Base-by-base conservation (phyloP, 1,140 invertebrate genomes). In the Drosophila sechellia region DNA sequence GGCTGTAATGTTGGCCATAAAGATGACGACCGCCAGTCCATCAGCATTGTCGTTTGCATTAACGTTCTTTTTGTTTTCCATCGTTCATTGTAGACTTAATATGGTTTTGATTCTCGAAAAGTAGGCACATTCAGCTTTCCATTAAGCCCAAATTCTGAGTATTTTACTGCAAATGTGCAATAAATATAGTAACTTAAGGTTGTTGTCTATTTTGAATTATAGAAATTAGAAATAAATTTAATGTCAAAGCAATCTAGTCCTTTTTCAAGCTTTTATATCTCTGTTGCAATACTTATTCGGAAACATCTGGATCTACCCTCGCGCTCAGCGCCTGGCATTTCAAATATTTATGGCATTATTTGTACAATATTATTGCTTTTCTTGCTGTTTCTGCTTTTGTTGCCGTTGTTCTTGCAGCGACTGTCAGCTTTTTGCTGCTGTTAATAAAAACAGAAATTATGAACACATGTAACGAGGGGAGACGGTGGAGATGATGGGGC, bases 371-470 rank as follows among this genome's bases (percentile, higher is more conserved):
- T 79, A 79, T 79, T 81, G 58, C 79, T 42, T 63, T 61, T 31
- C 42, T 57, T 43, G 53, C 56, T 27, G 34, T 55, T 42, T 55
- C 15, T 48, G 52, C 10, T 40, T 15, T 31, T 55, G 52, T 61
- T 70, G 43, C 17, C n/a, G 25, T 43, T 60, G 42, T 48, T 55
- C 39, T 34, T n/a, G 35, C 37, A 42, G 69, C 71, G 22, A 31
- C 40, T 25, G 58, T 54, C 60, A 34, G 55, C 46, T 17, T 37
- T 60, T 59, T 53, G 52, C 52, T 45, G 22, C 50, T 73, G 74
- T 79, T 79, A 79, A 73, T 79, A 79, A 79, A 79, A 73, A 43
- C 79, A 58, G 58, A 74, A 81, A 81, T 81, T 83, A 83, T 83
- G 79, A 58, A 61, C 79, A 73, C 49, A 59, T 63, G 68, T 45